Conservation (phyloP, 1,140 invertebrate genomes). For the Arctopsyche grandis region DNA sequence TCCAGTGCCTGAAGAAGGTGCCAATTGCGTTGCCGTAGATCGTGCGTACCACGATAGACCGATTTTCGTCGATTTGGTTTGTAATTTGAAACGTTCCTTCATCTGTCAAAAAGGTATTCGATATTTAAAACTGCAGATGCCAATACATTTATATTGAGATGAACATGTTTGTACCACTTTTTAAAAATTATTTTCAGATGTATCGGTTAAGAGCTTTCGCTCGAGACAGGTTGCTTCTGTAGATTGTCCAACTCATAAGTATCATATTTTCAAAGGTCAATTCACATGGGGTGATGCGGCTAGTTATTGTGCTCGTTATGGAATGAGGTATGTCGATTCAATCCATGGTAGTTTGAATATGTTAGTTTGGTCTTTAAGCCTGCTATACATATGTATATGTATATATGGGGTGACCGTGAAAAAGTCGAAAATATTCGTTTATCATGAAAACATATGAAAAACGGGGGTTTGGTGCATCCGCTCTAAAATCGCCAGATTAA, state of each 20-base stretch:
- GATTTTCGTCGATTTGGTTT: conserved; percentile 62
- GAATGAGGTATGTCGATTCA: conserved; percentile 15
- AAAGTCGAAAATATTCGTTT: too few relatives aligned
- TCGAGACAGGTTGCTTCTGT: neutral
- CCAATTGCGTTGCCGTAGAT: conserved; percentile 62
- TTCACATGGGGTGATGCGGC: conserved; percentile 1
- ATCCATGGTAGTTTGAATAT: conserved; percentile 2
- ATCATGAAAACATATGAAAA: too few relatives aligned
- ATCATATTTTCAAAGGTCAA: conserved; percentile 5
- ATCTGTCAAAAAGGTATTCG: conserved; percentile 60
- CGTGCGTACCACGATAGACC: conserved; percentile 61
- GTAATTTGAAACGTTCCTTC: conserved; percentile 58
- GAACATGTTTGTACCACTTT: neutral
- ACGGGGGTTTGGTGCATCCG: too few relatives aligned
- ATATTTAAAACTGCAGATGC: neutral
- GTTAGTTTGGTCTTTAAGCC: too few relatives aligned
- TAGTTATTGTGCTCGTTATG: conserved; percentile 3
- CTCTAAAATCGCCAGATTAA: too few relatives aligned
- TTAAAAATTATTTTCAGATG: conserved; percentile 13
- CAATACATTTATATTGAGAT: conserved; percentile 4
- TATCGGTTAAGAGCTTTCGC: neutral
- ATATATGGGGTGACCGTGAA: too few relatives aligned
- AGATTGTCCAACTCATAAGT: neutral
- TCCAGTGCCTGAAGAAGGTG: conserved; percentile 31
- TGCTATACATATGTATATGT: too few relatives aligned